phyloP scores from a whole-genome alignment of 2,888 invertebrate genomes.

The Darwinula stevensoni region DNA sequence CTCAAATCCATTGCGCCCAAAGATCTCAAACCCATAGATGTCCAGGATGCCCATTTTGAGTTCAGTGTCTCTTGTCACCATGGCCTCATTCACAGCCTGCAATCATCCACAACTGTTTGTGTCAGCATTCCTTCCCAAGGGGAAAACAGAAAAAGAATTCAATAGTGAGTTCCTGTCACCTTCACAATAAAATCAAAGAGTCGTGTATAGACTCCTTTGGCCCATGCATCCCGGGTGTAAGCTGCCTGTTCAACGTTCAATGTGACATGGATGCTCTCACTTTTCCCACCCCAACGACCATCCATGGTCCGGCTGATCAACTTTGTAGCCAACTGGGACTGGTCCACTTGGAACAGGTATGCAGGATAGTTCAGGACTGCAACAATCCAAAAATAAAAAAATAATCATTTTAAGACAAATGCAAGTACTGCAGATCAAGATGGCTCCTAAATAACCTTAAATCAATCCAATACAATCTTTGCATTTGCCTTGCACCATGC shows the following conservation, averaged over 20 bases:
- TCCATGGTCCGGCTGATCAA: constrained; percentile 29
- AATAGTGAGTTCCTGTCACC: constrained; percentile 10
- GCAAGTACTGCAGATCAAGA: background rate
- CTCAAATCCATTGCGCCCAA: constrained; percentile 34
- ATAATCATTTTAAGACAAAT: background rate
- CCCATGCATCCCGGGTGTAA: constrained; percentile 29
- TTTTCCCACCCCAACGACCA: constrained; percentile 31
- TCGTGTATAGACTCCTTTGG: constrained; percentile 29
- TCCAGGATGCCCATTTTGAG: constrained; percentile 30
- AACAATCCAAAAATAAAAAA: constrained; percentile 8
- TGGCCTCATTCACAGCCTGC: constrained; percentile 29
- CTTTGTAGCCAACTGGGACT: constrained; percentile 24
- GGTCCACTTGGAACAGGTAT: constrained; percentile 25
- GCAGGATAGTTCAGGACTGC: constrained; percentile 29
- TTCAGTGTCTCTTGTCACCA: constrained; percentile 21
- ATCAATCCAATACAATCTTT: no score
- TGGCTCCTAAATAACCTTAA: no score
- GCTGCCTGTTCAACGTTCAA: constrained; percentile 30
- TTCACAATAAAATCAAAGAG: constrained; percentile 30
- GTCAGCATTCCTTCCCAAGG: no score
- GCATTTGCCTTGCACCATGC: no score
- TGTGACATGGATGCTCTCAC: constrained; percentile 29
- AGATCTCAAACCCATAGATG: constrained; percentile 39
- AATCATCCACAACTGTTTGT: no score
- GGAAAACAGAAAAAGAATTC: no score